Conservation (phyloP, 2,113 vertebrate species). For the Leptocoma aspasia region DNA sequence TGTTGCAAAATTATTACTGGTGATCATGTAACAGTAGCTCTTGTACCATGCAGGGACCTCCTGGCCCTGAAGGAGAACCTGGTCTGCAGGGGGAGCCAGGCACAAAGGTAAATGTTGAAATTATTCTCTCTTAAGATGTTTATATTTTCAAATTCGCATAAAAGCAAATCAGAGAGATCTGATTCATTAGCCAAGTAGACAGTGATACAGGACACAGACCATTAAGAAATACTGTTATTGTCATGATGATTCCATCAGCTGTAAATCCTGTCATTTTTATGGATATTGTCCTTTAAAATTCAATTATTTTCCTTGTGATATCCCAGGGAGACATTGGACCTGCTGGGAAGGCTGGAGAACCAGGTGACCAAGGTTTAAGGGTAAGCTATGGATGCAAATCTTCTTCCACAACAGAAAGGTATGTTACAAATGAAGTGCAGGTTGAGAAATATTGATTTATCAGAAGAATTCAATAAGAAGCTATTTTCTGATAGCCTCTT, state of each 20-base stretch:
- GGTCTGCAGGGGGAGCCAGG: constrained; percentile 89
- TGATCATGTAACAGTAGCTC: not conserved
- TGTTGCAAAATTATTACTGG: not conserved
- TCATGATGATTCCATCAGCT: not conserved
- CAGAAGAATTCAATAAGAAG: not conserved
- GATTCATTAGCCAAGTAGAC: not conserved
- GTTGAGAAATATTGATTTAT: not conserved
- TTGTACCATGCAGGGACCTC: constrained; percentile 76
- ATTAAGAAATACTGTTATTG: not conserved
- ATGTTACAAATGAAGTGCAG: not conserved
- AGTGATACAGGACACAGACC: not conserved
- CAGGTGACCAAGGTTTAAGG: constrained; percentile 83
- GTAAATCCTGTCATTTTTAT: not conserved
- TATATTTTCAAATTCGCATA: not conserved
- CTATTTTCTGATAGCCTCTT: not conserved
- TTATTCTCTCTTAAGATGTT: not conserved
- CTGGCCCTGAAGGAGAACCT: constrained; percentile 86
- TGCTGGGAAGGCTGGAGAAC: constrained; percentile 78
- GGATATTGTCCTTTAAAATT: not conserved
- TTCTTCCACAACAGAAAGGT: not conserved
- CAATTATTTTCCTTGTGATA: not conserved
- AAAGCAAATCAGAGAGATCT: not conserved
- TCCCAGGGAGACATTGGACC: constrained; percentile 81
- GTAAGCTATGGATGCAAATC: constrained; percentile 67
- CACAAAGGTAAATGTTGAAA: constrained; percentile 76